Conservation (phyloP, 2,113 vertebrate species). For the Columba livia region DNA sequence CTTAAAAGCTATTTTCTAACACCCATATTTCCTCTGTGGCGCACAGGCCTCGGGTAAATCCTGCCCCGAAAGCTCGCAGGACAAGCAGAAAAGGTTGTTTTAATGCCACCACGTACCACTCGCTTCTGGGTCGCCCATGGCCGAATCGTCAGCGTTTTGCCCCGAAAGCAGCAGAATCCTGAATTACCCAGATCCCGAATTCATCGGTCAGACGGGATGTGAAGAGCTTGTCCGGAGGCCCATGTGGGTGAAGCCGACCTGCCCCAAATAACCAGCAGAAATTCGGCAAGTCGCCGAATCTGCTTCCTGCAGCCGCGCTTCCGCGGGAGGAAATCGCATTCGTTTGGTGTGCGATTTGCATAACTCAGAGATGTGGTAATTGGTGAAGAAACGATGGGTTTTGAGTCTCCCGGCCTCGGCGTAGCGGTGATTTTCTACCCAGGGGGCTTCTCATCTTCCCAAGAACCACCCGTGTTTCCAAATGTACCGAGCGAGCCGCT, state of each 20-base stretch:
- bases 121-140: background rate
- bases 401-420: background rate
- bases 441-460: background rate
- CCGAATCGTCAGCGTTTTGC: background rate
- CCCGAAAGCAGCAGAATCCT: background rate
- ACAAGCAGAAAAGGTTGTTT: background rate
- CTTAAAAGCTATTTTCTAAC: background rate
- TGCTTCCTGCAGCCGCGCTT: constrained; percentile 6
- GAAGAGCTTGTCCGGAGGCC: background rate
- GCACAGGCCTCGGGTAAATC: background rate
- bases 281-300: background rate
- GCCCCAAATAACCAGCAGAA: background rate
- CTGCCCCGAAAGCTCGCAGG: background rate
- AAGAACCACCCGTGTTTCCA: background rate
- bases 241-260: background rate
- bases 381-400: too few relatives aligned
- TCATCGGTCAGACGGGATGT: background rate
- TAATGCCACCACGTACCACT: background rate
- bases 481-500: accelerated
- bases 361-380: background rate
- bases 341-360: background rate
- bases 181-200: background rate
- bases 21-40: background rate
- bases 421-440: too few relatives aligned
- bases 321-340: background rate